Evolutionary conservation across 1,140 invertebrate species (phyloP).

Genomic region (Drosophila takahashii): DNA sequence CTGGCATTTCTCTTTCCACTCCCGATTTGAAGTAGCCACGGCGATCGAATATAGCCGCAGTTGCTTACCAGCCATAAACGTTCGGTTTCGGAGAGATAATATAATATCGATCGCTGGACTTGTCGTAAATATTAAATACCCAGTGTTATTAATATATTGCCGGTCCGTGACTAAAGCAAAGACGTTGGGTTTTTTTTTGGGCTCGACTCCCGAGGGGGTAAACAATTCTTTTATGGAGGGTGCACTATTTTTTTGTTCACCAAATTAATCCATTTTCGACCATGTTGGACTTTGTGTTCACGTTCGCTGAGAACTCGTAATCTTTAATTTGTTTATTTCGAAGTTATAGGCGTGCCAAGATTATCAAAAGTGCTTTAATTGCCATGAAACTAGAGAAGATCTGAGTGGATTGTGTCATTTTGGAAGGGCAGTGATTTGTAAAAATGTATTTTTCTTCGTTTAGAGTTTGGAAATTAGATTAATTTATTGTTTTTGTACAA

Average conservation of each 20-base stretch:
- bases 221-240: slow-evolving; percentile 15
- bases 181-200: slow-evolving; percentile 29
- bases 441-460: neutral
- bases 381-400: neutral
- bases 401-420: neutral
- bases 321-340: slow-evolving; percentile 7
- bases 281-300: slow-evolving; percentile 10
- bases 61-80: slow-evolving; percentile 70
- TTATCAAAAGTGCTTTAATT: slow-evolving; percentile 24
- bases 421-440: slow-evolving; percentile 11
- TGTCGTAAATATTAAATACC: slow-evolving; percentile 79
- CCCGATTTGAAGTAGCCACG: slow-evolving; percentile 57
- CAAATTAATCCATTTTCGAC: slow-evolving; percentile 24
- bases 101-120: slow-evolving; percentile 78
- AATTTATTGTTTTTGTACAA: no score
- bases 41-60: slow-evolving; percentile 55
- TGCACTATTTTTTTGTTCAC: slow-evolving; percentile 20
- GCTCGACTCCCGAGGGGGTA: slow-evolving; percentile 9
- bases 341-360: slow-evolving; percentile 8
- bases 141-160: slow-evolving; percentile 52
- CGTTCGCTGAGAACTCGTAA: neutral
- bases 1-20: slow-evolving; percentile 9
- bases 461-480: neutral
- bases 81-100: slow-evolving; percentile 59
- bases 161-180: slow-evolving; percentile 33